phyloP scores from a whole-genome alignment of 1,140 invertebrate species.

The Hydropsyche tenuis region DNA sequence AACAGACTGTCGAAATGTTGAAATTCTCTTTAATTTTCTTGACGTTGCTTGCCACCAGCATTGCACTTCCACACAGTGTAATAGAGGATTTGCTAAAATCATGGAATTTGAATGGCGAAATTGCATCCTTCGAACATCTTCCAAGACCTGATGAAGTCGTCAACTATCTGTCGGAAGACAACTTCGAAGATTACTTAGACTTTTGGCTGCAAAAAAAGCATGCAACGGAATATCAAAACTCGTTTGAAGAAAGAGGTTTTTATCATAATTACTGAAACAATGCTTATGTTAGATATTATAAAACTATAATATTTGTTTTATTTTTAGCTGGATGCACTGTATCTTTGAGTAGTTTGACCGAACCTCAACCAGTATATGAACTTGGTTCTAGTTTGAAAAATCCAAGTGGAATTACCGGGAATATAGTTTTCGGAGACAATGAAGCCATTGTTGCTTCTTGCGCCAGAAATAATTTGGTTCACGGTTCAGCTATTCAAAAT shows the following conservation, averaged over 20 bases:
- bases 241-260: not conserved
- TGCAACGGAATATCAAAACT: not conserved
- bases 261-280: no score
- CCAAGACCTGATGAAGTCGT: slow-evolving; percentile 34
- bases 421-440: slow-evolving; percentile 4
- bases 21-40: not conserved
- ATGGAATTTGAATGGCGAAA: not conserved
- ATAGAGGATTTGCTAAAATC: not conserved
- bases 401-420: slow-evolving; percentile 31
- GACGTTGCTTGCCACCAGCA: not conserved
- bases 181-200: slow-evolving; percentile 44
- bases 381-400: slow-evolving; percentile 4
- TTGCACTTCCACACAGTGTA: not conserved
- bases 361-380: slow-evolving; percentile 33
- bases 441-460: slow-evolving; percentile 23
- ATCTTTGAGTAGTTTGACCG: slow-evolving; percentile 11
- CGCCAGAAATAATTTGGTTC: not conserved
- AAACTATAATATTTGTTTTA: not conserved
- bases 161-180: slow-evolving; percentile 35
- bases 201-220: slow-evolving; percentile 32
- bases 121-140: slow-evolving; percentile 5
- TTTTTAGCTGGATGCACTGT: slow-evolving; percentile 28
- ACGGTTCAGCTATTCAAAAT: not conserved
- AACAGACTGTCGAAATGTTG: not conserved
- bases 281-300: not conserved